A percentile compares a stretch with the other conserved stretches of the same genome.
Evolutionary conservation across 2,113 vertebrate genomes (phyloP).

Genomic region (Ammodytes dubius): DNA sequence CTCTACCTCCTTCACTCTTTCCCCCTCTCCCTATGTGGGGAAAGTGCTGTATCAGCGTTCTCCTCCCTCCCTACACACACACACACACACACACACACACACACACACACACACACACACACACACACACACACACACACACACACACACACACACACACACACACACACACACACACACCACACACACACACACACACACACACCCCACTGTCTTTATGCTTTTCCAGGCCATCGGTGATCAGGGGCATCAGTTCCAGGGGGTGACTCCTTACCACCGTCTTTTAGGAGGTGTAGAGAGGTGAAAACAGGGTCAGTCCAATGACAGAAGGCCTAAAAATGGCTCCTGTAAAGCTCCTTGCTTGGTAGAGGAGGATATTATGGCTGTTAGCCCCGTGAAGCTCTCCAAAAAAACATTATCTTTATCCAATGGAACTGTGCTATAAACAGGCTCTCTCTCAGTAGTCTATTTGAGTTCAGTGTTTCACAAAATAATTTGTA

Average conservation of each 20-base stretch:
- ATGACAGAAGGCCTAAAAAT: slow-evolving; percentile 56
- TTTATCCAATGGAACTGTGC: slow-evolving; percentile 51
- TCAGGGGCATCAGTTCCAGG: slow-evolving; percentile 80
- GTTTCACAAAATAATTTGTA: slow-evolving; percentile 54
- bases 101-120: too few species aligned
- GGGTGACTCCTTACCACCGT: slow-evolving; percentile 62
- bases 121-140: too few species aligned
- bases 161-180: too few species aligned
- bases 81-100: too few species aligned
- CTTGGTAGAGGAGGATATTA: slow-evolving; percentile 33
- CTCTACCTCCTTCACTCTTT: slow-evolving; percentile 49
- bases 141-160: too few species aligned
- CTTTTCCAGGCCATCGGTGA: slow-evolving; percentile 80
- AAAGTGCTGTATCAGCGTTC: slow-evolving; percentile 80
- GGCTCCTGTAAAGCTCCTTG: slow-evolving; percentile 26
- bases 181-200: too few species aligned
- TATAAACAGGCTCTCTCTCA: slow-evolving; percentile 54
- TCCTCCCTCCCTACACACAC: slow-evolving; percentile 14
- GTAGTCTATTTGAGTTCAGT: slow-evolving; percentile 55
- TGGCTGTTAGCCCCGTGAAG: slow-evolving; percentile 41
- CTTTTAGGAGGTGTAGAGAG: slow-evolving; percentile 54
- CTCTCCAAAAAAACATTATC: slow-evolving; percentile 69
- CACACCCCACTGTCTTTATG: slow-evolving; percentile 68
- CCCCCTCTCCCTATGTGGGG: slow-evolving; percentile 53
- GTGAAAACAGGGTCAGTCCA: slow-evolving; percentile 67